Evolutionary conservation across 2,113 vertebrate genomes (phyloP), one percentile per base, ranked within the genome.

Genomic region (Paramisgurnus dabryanus): DNA sequence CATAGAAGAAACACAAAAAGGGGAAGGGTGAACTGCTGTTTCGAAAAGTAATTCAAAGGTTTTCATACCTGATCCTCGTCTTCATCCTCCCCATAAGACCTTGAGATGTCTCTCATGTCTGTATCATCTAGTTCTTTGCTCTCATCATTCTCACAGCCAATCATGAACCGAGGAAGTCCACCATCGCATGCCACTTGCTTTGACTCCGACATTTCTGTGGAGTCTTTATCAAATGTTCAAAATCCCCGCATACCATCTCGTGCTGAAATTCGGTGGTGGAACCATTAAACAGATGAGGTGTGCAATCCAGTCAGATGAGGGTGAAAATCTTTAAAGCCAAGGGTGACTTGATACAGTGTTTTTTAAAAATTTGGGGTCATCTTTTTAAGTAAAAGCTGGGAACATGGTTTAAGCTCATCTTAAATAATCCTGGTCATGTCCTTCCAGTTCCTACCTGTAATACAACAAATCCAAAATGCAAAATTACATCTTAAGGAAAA

Each of bases 91-190:
- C 68, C 68, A 3, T 84, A 84, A 15, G 63, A 3, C 5, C 27
- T 86, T 85, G 85, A 66, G 90, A 95, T 91, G 43, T 89, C 93
- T 92, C 93, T 97, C 95, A 96, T 93, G 89, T 90, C 92, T 89
- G 61, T 45, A 55, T 90, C 85, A 71, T 87, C 92, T 85, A 88
- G 90, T 82, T 87, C 89, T 79, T 90, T 88, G 87, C 90, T 88
- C 83, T 94, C 94, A 84, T 94, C 94, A 90, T 90, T 87, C 67
- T 95, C 93, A 87, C 90, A 91, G 84, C 94, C 95, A 0, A 96
- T 89, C 86, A 96, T 91, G 88, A 97, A 96, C 79, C 86, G 91
- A 87, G 95, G 92, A 76, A 90, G 50, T 57, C 88, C 85, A 78
- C 47, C 85, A 74, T 86, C 82, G 75, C 80, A 88, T 85, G 90